Evolutionary conservation across 2,888 invertebrate genomes (phyloP).

Genomic region (Lamellibrachia columna): DNA sequence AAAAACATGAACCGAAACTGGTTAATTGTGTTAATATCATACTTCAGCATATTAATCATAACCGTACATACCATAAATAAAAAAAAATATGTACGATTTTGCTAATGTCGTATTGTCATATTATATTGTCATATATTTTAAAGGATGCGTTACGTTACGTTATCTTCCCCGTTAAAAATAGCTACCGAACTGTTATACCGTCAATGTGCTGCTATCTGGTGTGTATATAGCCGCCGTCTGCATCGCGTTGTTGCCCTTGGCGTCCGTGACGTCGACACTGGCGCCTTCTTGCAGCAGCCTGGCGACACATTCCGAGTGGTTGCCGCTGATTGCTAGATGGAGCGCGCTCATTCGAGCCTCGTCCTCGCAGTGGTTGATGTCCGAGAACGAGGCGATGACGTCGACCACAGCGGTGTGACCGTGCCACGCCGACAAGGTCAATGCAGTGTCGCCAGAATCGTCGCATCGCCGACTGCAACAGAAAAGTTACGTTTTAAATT

Average conservation of each 20-base stretch:
- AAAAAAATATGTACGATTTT: too few species aligned
- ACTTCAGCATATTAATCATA: too few species aligned
- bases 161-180: background rate
- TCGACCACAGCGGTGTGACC: constrained; percentile 28
- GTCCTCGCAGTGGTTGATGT: constrained; percentile 34
- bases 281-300: constrained; percentile 35
- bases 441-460: background rate
- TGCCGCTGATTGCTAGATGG: constrained; percentile 35
- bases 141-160: background rate
- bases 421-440: constrained; percentile 37
- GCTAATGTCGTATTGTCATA: background rate
- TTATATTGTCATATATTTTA: background rate
- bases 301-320: constrained; percentile 30
- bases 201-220: constrained; percentile 17
- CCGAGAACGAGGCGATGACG: constrained; percentile 34
- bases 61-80: too few species aligned
- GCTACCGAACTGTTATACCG: background rate
- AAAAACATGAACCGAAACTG: too few species aligned
- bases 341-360: constrained; percentile 41
- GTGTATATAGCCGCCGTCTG: constrained; percentile 36
- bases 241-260: constrained; percentile 33
- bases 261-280: constrained; percentile 27
- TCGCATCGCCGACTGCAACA: background rate
- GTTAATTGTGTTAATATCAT: too few species aligned
- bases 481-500: background rate